phyloP scores from a whole-genome alignment of 30 jellyfish, hydroid and myxozoan genomes.

The Cassiopea andromeda region DNA sequence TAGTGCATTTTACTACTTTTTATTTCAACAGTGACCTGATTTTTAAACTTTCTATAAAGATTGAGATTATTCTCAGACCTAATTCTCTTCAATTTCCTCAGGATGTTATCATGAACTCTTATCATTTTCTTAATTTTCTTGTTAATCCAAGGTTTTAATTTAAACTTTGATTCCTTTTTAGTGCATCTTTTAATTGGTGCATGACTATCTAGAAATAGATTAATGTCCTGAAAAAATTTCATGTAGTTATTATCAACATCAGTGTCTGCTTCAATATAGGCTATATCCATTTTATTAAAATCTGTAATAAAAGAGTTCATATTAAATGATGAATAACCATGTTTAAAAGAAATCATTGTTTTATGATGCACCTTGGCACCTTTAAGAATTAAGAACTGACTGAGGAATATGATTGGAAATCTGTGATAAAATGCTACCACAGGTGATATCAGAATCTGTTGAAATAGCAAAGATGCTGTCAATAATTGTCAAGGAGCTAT shows the following conservation, averaged over 20 bases:
- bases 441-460: slow-evolving; percentile 9
- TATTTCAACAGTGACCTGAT: slow-evolving; percentile 8
- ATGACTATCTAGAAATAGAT: slow-evolving; percentile 12
- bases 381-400: slow-evolving; percentile 29
- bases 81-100: background rate
- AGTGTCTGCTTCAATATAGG: background rate
- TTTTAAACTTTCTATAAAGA: slow-evolving; percentile 37
- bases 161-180: slow-evolving; percentile 21
- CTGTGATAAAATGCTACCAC: slow-evolving; percentile 41
- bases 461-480: slow-evolving; percentile 29
- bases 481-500: slow-evolving; percentile 4
- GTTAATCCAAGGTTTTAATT: slow-evolving; percentile 2
- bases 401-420: slow-evolving; percentile 25
- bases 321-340: background rate
- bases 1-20: background rate
- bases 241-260: slow-evolving; percentile 31
- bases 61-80: background rate
- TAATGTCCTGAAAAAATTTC: background rate
- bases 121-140: slow-evolving; percentile 20
- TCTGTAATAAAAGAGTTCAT: too few species aligned
- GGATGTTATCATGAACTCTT: slow-evolving; percentile 15
- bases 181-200: background rate
- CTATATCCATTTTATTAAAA: too few species aligned
- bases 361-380: slow-evolving; percentile 16
- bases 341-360: background rate